Base-by-base conservation (phyloP, 2,797 vertebrate species). In the Chromis chromis region DNA sequence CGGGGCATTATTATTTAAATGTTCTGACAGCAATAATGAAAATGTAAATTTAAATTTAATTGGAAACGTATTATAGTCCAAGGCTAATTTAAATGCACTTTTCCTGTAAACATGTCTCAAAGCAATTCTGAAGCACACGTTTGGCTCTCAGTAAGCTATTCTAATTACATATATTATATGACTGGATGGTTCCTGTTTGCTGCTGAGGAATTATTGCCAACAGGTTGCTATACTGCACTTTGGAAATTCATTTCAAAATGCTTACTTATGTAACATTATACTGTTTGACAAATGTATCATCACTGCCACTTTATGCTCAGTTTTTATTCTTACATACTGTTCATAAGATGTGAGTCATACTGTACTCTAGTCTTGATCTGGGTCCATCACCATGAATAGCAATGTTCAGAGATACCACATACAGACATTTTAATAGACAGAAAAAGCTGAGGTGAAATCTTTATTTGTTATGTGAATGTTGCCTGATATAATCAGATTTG, bases 181-280 rank as follows among this genome's bases (percentile, higher is more conserved):
- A 13, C 31, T 31, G 3, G 14, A 40, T n/a, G 25, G 59, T 52
- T 44, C 44, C 25, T 46, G 22, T 62, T 54, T 21, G 7, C 16
- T 16, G 3, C 33, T 33, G 33, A 36, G 33, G 33, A 55, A 55
- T 21, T 61, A 46, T 61, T 46, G 27, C 0, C 59, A 61, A 46
- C 40, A 61, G 40, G 44, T 14, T 44, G 17, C 33, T 46, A n/a
- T 0, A 6, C 4, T 24, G 22, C 10, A 60, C 28, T 27, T 22
- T 27, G 17, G 49, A 50, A 53, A 53, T 8, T 27, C 6, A 25
- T 53, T 53, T 53, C 50, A 53, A 62, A 48, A 61, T 28, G 42
- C 13, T 46, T 28, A 21, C 24, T 25, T 14, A 28, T 28, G 46
- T 19, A 46, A 28, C 24, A 9, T 1, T n/a, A 13, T 8, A 27